Conservation (phyloP, 2,888 invertebrate species). For the Rhodophaea formosa region DNA sequence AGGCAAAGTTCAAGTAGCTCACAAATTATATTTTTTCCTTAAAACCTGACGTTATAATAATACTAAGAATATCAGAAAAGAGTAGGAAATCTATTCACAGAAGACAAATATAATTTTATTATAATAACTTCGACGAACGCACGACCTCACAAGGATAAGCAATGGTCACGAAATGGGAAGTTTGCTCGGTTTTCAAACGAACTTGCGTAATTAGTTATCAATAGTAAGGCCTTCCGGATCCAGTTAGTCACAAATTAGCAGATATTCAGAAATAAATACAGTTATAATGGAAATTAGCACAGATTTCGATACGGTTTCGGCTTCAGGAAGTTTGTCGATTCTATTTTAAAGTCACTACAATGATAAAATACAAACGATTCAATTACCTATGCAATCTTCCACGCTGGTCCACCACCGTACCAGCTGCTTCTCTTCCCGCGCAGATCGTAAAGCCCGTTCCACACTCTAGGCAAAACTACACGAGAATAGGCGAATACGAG, state of each 20-base stretch:
- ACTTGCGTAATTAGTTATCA: background rate
- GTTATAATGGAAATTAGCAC: background rate
- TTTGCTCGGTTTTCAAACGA: background rate
- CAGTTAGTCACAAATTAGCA: background rate
- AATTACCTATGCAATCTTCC: no score
- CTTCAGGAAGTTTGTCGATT: background rate
- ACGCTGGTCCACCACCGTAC: no score
- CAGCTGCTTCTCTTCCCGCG: no score
- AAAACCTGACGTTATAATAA: background rate
- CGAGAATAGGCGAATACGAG: no score
- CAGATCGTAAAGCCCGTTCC: no score
- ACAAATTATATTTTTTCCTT: background rate
- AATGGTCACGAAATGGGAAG: slow-evolving; percentile 4
- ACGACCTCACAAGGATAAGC: background rate
- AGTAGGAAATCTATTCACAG: background rate
- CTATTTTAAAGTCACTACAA: background rate
- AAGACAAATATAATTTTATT: background rate
- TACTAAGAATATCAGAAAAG: background rate
- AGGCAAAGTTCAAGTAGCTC: no score
- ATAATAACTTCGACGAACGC: background rate
- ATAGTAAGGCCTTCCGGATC: background rate
- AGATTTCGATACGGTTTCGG: background rate
- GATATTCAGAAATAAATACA: background rate
- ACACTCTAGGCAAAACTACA: no score
- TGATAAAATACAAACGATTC: no score